Evolutionary conservation across 2,888 invertebrate genomes (phyloP), one percentile per base, ranked within the genome.

Genomic region (Drosophila conformis): DNA sequence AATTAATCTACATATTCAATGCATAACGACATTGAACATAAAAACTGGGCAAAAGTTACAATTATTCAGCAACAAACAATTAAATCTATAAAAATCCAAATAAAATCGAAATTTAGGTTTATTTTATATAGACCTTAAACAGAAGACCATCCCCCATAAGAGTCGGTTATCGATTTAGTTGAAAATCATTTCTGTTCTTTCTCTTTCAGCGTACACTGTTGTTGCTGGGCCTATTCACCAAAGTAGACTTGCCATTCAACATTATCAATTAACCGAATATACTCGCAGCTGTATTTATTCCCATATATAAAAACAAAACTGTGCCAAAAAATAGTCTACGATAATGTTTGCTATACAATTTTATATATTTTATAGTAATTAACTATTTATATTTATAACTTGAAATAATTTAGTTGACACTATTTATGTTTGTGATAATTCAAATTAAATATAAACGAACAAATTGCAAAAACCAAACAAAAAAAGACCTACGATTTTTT

Each of bases 371-470:
- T 36, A 56, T 76, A 80, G 70, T 54, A 62, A 49, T 72, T 79
- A 72, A 73, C 71, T 75, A 76, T 73, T 82, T 83, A 83, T 83
- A 85, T 58, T 68, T 76, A 54, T 63, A 74, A 70, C 53, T 72
- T 87, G 69, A 66, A 76, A 73, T 82, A 73, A 74, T 79, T 84
- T 73, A 82, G 73, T 77, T 77, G 56, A 77, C 74, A 71, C 67
- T 64, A 87, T 84, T 78, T 76, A 69, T 85, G 76, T 87, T 82
- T 90, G 85, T 90, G 89, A 83, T 90, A 83, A 82, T 73, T 76
- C 59, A 72, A 82, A 83, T 78, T 80, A 79, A 87, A 87, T 71
- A 54, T 64, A 69, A 76, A 76, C 46, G 63, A 15, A 54, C 21
- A 63, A 69, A 57, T 56, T 48, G 40, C 33, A 51, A 72, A 61